Percentiles rank a stretch among this genome's conserved stretches.
Conservation (phyloP, 2,113 vertebrate species). For the Neolamprologus variostigma region DNA sequence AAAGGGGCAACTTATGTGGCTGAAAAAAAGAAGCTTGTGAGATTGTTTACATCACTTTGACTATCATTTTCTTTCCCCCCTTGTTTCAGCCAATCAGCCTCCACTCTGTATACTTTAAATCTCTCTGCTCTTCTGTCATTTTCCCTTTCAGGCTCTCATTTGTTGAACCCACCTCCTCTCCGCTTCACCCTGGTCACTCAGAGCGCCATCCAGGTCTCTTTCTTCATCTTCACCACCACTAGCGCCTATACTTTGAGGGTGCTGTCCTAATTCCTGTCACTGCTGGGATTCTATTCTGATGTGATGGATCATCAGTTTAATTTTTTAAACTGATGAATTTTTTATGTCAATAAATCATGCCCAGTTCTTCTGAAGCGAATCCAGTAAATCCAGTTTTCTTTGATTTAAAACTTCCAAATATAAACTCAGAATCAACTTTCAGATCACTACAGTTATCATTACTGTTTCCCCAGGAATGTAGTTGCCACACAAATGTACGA, state of each 20-base stretch:
- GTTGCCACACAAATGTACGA: not conserved
- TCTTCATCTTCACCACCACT: not conserved
- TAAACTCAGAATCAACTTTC: not conserved
- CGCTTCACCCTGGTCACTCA: not conserved
- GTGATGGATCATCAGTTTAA: not conserved
- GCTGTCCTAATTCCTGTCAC: not conserved
- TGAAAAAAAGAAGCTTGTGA: not conserved
- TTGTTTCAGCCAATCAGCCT: not conserved
- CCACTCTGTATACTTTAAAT: not conserved
- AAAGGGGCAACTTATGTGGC: not conserved
- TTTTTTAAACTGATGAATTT: not conserved
- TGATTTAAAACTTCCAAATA: not conserved
- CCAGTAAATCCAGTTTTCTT: not conserved
- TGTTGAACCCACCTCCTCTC: not conserved
- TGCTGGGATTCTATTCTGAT: accelerated
- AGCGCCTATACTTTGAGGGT: not conserved
- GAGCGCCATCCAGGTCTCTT: not conserved
- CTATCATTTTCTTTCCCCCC: not conserved
- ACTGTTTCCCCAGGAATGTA: not conserved
- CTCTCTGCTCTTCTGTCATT: not conserved
- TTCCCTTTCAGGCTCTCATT: not conserved
- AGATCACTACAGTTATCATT: not conserved
- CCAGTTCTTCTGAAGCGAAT: not conserved
- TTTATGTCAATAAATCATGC: not conserved
- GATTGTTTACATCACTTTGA: not conserved